phyloP scores from a whole-genome alignment of 2,113 vertebrate genomes.

The Saguinus midas region DNA sequence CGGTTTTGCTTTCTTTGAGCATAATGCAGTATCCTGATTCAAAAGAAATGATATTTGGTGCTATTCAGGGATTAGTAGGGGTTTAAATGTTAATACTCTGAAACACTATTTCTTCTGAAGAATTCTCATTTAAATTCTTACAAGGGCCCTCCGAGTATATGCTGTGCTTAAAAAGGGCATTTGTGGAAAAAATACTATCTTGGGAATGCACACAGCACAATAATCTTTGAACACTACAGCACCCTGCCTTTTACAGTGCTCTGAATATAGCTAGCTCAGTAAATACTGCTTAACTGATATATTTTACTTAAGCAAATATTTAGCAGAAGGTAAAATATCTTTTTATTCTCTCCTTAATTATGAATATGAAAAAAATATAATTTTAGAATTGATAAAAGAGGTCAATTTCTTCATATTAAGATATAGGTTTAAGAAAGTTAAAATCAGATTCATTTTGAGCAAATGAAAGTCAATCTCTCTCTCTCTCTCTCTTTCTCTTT shows the following conservation, averaged over 20 bases:
- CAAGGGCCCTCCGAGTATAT: constrained; percentile 26
- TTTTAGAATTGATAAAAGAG: not conserved
- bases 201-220: constrained; percentile 53
- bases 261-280: not conserved
- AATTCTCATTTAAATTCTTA: constrained; percentile 81
- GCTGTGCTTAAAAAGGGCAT: constrained; percentile 67
- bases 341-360: not conserved
- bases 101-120: constrained; percentile 72
- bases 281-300: not conserved
- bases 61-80: constrained; percentile 75
- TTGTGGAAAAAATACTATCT: constrained; percentile 60
- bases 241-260: not conserved
- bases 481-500: rapidly evolving
- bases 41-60: constrained; percentile 73
- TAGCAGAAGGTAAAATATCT: not conserved
- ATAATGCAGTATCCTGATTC: constrained; percentile 65
- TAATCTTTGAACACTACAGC: constrained; percentile 46
- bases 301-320: constrained; percentile 37
- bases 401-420: not conserved
- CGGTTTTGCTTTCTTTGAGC: constrained; percentile 70
- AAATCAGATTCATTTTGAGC: not conserved
- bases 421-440: not conserved
- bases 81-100: constrained; percentile 81
- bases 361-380: not conserved
- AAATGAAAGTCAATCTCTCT: rapidly evolving